Conservation (phyloP, 2,888 invertebrate genomes). For the Dasypogon diadema region DNA sequence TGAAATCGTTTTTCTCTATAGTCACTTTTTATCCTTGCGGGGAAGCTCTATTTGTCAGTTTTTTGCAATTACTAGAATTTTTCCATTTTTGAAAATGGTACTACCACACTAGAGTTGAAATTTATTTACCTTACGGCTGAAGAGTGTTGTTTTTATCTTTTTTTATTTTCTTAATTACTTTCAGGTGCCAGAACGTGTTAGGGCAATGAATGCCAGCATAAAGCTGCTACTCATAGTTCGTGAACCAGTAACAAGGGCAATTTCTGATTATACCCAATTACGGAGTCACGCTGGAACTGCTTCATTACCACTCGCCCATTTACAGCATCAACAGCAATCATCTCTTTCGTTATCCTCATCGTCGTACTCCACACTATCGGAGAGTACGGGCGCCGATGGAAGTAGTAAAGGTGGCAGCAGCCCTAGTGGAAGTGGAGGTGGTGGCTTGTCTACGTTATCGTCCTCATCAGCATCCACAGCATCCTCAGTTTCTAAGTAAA, state of each 20-base stretch:
- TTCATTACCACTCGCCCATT: slow-evolving; percentile 70
- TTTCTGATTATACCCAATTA: slow-evolving; percentile 97
- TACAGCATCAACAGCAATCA: slow-evolving; percentile 41
- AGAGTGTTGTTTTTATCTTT: not conserved
- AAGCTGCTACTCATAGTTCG: slow-evolving; percentile 93
- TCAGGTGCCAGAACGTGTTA: slow-evolving; percentile 91
- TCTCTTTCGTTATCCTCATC: slow-evolving; percentile 21
- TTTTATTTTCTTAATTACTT: slow-evolving; percentile 50
- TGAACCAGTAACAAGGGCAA: slow-evolving; percentile 94
- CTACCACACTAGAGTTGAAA: too few species aligned
- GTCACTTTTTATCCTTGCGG: not conserved
- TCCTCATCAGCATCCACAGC: slow-evolving; percentile 60
- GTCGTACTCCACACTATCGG: slow-evolving; percentile 1
- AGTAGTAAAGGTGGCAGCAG: not conserved
- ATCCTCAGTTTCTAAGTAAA: slow-evolving; percentile 54
- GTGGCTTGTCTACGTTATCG: slow-evolving; percentile 1
- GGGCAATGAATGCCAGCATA: slow-evolving; percentile 93
- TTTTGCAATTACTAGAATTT: slow-evolving; percentile 8
- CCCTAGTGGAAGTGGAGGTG: not conserved
- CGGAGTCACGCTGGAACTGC: slow-evolving; percentile 85
- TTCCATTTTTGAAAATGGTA: too few species aligned
- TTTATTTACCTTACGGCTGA: not conserved
- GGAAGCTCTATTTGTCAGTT: not conserved
- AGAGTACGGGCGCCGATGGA: not conserved
- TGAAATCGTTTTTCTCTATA: not conserved